Evolutionary conservation across 2,888 invertebrate species (phyloP).

Genomic region (Synergus laeviventris): DNA sequence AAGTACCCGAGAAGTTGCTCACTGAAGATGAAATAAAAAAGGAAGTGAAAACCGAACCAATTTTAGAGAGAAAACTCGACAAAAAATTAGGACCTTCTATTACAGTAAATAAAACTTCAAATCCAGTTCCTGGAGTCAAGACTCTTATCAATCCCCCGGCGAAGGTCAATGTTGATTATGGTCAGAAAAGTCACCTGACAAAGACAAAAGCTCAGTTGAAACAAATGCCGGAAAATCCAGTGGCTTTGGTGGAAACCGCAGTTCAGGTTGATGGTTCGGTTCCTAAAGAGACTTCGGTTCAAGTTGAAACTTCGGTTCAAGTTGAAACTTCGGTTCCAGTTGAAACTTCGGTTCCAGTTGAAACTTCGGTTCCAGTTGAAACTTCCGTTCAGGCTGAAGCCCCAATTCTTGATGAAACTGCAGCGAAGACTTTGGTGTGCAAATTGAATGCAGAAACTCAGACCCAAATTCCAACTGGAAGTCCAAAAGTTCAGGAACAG

Average conservation of each 20-base stretch:
- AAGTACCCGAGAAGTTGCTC: slow-evolving; percentile 55
- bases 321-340: not conserved
- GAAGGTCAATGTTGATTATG: slow-evolving; percentile 26
- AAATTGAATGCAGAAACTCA: not conserved
- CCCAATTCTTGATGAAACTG: not conserved
- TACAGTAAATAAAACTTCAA: slow-evolving; percentile 41
- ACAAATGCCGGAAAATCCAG: slow-evolving; percentile 60
- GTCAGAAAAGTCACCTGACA: slow-evolving; percentile 43
- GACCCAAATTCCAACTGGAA: not conserved
- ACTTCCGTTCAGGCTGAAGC: not conserved
- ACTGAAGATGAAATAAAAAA: slow-evolving; percentile 66
- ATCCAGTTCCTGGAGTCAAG: not conserved
- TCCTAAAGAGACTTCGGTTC: not conserved
- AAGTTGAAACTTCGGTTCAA: not conserved
- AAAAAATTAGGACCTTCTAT: slow-evolving; percentile 46
- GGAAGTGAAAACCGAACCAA: slow-evolving; percentile 52
- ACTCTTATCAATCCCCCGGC: not conserved
- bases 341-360: not conserved
- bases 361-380: too few species aligned
- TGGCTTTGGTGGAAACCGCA: not conserved
- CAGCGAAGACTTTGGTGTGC: not conserved
- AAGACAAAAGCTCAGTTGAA: slow-evolving; percentile 69
- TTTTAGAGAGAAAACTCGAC: slow-evolving; percentile 50
- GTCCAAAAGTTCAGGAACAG: not conserved
- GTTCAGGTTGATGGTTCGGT: not conserved